Evolutionary conservation across 2,113 vertebrate genomes (phyloP).

Genomic region (Variabilichromis moorii): DNA sequence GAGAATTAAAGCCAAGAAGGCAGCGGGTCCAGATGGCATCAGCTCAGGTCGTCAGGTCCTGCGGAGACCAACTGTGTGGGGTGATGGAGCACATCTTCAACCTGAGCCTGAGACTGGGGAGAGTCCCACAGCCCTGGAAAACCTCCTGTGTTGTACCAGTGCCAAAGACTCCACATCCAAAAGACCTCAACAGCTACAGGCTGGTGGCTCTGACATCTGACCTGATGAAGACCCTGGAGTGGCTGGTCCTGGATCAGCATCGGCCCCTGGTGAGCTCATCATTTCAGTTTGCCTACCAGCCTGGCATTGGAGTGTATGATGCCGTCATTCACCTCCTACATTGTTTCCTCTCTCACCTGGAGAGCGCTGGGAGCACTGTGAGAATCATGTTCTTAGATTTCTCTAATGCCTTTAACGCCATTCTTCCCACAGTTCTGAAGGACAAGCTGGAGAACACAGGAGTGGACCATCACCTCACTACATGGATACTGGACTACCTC

Average conservation of each 20-base stretch:
- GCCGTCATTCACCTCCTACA: not conserved
- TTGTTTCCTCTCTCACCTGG: not conserved
- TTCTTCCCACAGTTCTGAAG: not conserved
- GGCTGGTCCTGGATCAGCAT: not conserved
- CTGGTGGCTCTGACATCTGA: not conserved
- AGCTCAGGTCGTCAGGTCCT: not conserved
- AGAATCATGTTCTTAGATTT: not conserved
- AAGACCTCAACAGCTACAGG: not conserved
- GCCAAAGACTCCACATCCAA: not conserved
- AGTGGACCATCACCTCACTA: not conserved
- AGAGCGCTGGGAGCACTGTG: not conserved
- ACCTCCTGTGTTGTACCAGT: not conserved
- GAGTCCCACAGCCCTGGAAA: not conserved
- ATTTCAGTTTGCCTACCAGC: not conserved
- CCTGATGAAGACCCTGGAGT: not conserved
- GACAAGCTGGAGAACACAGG: not conserved
- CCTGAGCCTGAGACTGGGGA: fast-evolving
- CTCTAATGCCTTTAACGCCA: not conserved
- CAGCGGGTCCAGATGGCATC: fast-evolving
- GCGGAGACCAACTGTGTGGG: not conserved
- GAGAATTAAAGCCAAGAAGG: not conserved
- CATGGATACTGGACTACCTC: not conserved
- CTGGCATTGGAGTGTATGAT: not conserved
- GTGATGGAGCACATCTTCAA: not conserved
- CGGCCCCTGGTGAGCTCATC: not conserved